A percentile compares a stretch with the other conserved stretches of the same genome.
Evolutionary conservation across 2,888 invertebrate species (phyloP).

Genomic region (Drosophila atripex): DNA sequence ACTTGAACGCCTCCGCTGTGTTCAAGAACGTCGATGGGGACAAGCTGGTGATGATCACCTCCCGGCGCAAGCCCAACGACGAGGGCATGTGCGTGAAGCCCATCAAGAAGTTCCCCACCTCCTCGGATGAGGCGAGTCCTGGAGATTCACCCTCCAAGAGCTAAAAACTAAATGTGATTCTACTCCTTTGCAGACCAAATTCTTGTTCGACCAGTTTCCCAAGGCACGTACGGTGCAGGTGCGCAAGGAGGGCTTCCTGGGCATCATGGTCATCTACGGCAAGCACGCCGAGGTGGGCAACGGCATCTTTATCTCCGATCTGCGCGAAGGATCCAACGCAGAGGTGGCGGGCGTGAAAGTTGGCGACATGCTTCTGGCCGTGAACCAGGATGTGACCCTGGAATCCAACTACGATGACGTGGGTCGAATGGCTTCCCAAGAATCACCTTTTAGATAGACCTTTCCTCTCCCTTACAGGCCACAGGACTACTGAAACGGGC

Average conservation of each 20-base stretch:
- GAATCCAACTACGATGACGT: slow-evolving; percentile 95
- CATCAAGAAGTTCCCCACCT: slow-evolving; percentile 92
- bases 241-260: slow-evolving; percentile 91
- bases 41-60: slow-evolving; percentile 90
- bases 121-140: slow-evolving; percentile 89
- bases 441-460: background rate
- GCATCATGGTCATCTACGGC: slow-evolving; percentile 98
- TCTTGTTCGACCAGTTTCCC: slow-evolving; percentile 83
- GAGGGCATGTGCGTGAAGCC: slow-evolving; percentile 94
- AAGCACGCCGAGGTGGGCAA: slow-evolving; percentile 95
- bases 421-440: background rate
- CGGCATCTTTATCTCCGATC: slow-evolving; percentile 96
- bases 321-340: slow-evolving; percentile 95
- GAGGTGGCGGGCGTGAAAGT: slow-evolving; percentile 96
- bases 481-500: slow-evolving; percentile 93
- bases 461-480: slow-evolving; percentile 85
- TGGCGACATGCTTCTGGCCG: slow-evolving; percentile 98
- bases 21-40: slow-evolving; percentile 95
- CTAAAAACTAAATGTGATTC: background rate
- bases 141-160: background rate
- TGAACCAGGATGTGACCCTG: slow-evolving; percentile 95
- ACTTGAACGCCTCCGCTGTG: slow-evolving; percentile 97
- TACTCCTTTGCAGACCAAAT: slow-evolving; percentile 73
- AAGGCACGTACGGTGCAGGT: slow-evolving; percentile 90
- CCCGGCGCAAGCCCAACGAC: slow-evolving; percentile 80